Evolutionary conservation across 2,888 invertebrate species (phyloP).

Genomic region (Prionchulus punctatus): DNA sequence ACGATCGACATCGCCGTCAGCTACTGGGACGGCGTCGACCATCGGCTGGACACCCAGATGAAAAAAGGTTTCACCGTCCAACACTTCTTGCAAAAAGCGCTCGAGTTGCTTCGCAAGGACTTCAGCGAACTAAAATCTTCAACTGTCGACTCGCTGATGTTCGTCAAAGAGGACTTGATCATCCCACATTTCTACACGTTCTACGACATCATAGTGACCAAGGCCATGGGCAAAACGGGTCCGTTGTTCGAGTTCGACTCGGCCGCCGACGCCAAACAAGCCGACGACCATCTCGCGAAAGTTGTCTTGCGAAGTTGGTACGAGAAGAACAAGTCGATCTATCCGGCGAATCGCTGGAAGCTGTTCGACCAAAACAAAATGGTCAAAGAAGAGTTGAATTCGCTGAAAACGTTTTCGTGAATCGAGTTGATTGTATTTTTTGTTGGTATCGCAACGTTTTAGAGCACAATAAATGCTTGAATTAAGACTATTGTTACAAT

Average conservation of each 20-base stretch:
- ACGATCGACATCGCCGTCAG: constrained; percentile 92
- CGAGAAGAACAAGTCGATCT: constrained; percentile 97
- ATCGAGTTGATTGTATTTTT: too few relatives aligned
- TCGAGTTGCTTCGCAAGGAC: constrained; percentile 46
- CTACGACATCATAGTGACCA: constrained; percentile 97
- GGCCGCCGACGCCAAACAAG: constrained; percentile 48
- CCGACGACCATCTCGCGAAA: constrained; percentile 96
- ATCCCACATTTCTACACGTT: constrained; percentile 93
- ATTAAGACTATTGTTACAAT: too few relatives aligned
- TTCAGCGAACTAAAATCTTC: constrained; percentile 92
- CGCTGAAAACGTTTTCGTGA: too few relatives aligned
- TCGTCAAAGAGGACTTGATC: constrained; percentile 96
- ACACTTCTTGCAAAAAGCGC: constrained; percentile 49
- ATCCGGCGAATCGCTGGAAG: constrained; percentile 98
- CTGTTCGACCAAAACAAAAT: constrained; percentile 95
- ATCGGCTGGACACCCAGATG: constrained; percentile 69
- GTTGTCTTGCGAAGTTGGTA: constrained; percentile 77
- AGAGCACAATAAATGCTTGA: too few relatives aligned
- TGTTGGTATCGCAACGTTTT: too few relatives aligned
- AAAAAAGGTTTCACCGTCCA: constrained; percentile 65
- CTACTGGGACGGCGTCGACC: constrained; percentile 95
- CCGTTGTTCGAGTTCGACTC: constrained; percentile 91
- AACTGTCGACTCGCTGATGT: constrained; percentile 95
- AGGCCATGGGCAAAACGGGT: constrained; percentile 94
- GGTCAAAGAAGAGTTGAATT: too few relatives aligned